Evolutionary conservation across 2,113 vertebrate species (phyloP), one percentile per base, ranked within the genome.

Genomic region (Pseudorhombus dupliciocellatus): DNA sequence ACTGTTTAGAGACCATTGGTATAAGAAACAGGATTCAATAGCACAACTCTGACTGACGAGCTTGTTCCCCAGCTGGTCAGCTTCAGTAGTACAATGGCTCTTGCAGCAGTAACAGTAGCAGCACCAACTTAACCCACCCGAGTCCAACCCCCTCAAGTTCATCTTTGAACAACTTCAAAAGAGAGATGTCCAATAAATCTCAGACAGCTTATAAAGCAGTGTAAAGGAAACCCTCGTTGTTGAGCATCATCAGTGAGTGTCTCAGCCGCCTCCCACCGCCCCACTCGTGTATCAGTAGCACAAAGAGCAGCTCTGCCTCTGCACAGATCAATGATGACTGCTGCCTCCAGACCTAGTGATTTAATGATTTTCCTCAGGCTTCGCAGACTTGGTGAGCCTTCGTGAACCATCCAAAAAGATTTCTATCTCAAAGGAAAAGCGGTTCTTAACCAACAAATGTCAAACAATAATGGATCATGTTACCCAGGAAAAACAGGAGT

Each of bases 341-440:
- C 78, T 83, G 81, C 75, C 83, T 81, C 50, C 64, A 80, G 64
- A 81, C 78, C 44, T 55, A 50, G 72, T 84, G 79, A 84, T 88
- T 89, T 84, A 87, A 87, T 81, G 79, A 81, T 87, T 84, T 86
- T 64, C 79, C 78, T 77, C 67, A 44, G 54, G 66, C 85, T 90
- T 83, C 79, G 80, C 52, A 81, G 65, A 75, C 58, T 40, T 50
- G 30, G 46, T 1, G 52, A 71, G 67, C 66, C 30, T 53, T 55
- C 28, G 70, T 69, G 71, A 84, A 60, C 18, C 50, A 84, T 67
- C 57, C 37, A 53, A 73, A 84, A 78, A 40, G 16, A 60, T 68
- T 28, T n/a, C 21, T 37, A 71, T 70, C 59, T 31, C 22, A 4
- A 60, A 70, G 66, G 58, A 78, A 73, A 50, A 61, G 59, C 48